phyloP scores from a whole-genome alignment of 2,113 vertebrate species.

The Eublepharis macularius region DNA sequence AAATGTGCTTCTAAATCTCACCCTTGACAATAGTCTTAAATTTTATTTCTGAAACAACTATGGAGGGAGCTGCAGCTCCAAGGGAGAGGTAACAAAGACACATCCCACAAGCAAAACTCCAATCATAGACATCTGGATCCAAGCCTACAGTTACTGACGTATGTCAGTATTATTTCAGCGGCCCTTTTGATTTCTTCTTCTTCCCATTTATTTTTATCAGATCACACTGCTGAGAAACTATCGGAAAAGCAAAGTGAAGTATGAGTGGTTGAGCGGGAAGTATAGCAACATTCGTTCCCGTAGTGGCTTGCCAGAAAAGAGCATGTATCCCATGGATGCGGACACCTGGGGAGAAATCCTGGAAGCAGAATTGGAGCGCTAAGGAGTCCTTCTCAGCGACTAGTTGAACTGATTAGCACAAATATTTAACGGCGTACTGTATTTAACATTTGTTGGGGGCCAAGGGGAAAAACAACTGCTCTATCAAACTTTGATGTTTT shows the following conservation, averaged over 20 bases:
- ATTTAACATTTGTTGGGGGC: conserved; percentile 6
- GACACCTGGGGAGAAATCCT: conserved; percentile 92
- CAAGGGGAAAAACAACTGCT: background rate
- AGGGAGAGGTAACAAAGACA: too few relatives aligned
- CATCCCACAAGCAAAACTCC: too few relatives aligned
- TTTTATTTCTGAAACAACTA: background rate
- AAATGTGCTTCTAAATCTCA: background rate
- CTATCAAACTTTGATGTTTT: conserved; percentile 40
- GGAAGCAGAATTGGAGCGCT: conserved; percentile 88
- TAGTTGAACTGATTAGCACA: background rate
- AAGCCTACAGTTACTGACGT: background rate
- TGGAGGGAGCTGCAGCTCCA: too few relatives aligned
- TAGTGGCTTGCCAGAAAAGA: conserved; percentile 74
- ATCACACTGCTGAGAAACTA: conserved; percentile 85
- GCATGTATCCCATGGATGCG: conserved; percentile 83
- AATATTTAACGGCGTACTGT: conserved; percentile 9
- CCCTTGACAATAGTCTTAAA: background rate
- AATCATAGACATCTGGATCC: too few relatives aligned
- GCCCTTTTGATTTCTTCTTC: background rate
- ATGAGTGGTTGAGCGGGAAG: conserved; percentile 84
- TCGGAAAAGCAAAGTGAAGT: conserved; percentile 83
- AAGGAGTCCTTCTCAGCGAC: background rate
- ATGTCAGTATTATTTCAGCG: background rate
- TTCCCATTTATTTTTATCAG: conserved; percentile 60
- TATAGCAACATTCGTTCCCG: conserved; percentile 84